A percentile compares a stretch with the other conserved stretches of the same genome.
Evolutionary conservation across 1,140 invertebrate genomes (phyloP).

Genomic region (Zophobas atratus): DNA sequence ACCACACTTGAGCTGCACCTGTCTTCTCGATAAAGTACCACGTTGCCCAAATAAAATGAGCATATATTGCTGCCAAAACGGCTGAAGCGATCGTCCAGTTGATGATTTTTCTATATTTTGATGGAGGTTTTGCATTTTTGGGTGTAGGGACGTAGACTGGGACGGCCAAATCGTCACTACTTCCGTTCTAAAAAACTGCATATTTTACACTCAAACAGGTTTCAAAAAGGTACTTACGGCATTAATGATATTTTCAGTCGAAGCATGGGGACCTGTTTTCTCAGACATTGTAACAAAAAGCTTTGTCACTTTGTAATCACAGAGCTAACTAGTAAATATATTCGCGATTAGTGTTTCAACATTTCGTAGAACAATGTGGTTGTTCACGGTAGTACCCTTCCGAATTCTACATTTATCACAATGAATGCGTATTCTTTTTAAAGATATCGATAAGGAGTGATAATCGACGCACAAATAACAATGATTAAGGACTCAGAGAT

Average conservation of each 20-base stretch:
- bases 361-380: too few species aligned
- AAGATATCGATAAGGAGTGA: too few species aligned
- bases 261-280: background rate
- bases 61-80: conserved; percentile 50
- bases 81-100: background rate
- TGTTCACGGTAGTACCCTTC: too few species aligned
- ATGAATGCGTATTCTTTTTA: too few species aligned
- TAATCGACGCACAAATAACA: too few species aligned
- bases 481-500: too few species aligned
- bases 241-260: background rate
- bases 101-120: background rate
- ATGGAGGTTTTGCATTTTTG: background rate
- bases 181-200: background rate
- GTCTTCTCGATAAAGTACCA: conserved; percentile 55
- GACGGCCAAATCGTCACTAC: too few species aligned
- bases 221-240: background rate
- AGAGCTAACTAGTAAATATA: too few species aligned
- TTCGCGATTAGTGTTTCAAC: too few species aligned
- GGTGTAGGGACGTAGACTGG: background rate
- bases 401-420: too few species aligned
- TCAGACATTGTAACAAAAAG: background rate
- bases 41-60: conserved; percentile 58
- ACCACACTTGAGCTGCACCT: conserved; percentile 45
- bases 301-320: too few species aligned
- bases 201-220: background rate